phyloP scores from a whole-genome alignment of 2,888 invertebrate species.

The Pollenia griseotomentosa region DNA sequence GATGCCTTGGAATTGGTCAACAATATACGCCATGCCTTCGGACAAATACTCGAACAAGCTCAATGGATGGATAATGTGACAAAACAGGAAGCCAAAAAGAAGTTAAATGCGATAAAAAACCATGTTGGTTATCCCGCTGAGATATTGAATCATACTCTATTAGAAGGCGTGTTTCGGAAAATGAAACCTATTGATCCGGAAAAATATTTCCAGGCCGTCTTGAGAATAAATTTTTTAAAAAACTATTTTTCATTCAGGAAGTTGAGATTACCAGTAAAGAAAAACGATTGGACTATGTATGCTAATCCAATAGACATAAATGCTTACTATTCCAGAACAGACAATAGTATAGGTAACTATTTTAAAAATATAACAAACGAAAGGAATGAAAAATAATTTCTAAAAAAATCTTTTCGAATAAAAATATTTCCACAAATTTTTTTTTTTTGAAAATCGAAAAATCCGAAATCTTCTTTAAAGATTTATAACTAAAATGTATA shows the following conservation, averaged over 20 bases:
- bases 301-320: constrained; percentile 93
- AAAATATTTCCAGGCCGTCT: constrained; percentile 90
- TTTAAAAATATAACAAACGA: neutral
- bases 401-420: too few species aligned
- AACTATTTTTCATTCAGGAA: constrained; percentile 91
- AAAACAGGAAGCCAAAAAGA: constrained; percentile 89
- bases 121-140: constrained; percentile 97
- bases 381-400: neutral
- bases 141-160: constrained; percentile 91
- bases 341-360: constrained; percentile 94
- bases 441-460: too few species aligned
- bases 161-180: constrained; percentile 91
- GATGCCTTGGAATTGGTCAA: constrained; percentile 94
- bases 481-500: too few species aligned
- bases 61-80: constrained; percentile 97
- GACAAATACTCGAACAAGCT: constrained; percentile 90
- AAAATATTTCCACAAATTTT: too few species aligned
- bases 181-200: constrained; percentile 88
- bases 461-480: too few species aligned
- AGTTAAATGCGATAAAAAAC: constrained; percentile 92
- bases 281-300: constrained; percentile 93
- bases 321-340: constrained; percentile 93
- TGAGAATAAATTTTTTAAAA: constrained; percentile 91
- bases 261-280: constrained; percentile 91
- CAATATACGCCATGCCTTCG: constrained; percentile 92